A percentile compares a stretch with the other conserved stretches of the same genome.
Conservation (phyloP, 2,113 vertebrate species). For the Phyllostomus hastatus region DNA sequence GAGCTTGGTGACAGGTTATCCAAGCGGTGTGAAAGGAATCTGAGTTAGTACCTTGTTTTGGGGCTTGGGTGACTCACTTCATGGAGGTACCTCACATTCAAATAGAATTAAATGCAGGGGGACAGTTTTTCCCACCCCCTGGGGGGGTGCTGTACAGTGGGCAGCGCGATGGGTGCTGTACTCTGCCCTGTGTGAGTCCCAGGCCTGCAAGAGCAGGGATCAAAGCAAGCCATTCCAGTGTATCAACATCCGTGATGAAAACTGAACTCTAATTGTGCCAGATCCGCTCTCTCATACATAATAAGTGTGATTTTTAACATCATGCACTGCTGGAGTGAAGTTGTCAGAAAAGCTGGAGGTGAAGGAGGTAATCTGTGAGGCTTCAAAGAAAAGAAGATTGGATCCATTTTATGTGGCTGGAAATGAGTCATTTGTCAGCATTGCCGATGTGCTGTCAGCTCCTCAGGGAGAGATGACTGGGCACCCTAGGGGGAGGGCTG, state of each 20-base stretch:
- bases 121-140: no score
- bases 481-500: constrained; percentile 49
- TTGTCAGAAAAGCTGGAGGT: constrained; percentile 34
- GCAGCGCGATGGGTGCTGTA: background rate
- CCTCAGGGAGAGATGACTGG: constrained; percentile 52
- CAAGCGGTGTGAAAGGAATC: background rate
- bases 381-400: constrained; percentile 55
- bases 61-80: background rate
- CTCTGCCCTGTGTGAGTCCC: background rate
- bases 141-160: rapidly evolving
- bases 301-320: constrained; percentile 51
- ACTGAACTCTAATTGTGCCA: constrained; percentile 31
- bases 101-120: background rate
- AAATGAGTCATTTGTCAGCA: constrained; percentile 78
- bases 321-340: constrained; percentile 57
- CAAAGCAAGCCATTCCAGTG: background rate
- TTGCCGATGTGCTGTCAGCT: constrained; percentile 66
- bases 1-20: background rate
- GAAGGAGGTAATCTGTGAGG: constrained; percentile 53
- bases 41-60: background rate
- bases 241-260: background rate
- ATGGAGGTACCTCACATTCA: background rate
- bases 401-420: constrained; percentile 52
- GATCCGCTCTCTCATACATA: constrained; percentile 50
- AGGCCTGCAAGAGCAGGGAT: background rate